Conservation (phyloP, 1,140 invertebrate genomes). For the Oedothorax gibbosus region DNA sequence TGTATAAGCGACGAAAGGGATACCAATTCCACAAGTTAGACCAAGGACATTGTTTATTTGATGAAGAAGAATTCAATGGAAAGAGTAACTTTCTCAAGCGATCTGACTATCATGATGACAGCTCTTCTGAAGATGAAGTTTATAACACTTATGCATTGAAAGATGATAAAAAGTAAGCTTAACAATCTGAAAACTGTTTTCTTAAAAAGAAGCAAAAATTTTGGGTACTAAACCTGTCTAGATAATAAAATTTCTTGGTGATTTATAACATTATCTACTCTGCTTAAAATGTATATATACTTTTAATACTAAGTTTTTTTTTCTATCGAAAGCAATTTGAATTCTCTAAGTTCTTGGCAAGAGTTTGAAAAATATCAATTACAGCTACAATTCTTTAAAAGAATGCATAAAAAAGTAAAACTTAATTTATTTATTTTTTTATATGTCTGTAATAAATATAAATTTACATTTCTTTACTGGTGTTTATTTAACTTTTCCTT, state of each 20-base stretch:
- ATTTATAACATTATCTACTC: too few relatives aligned
- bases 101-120: slow-evolving; percentile 53
- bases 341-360: too few relatives aligned
- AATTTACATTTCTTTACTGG: not conserved
- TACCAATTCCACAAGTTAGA: slow-evolving; percentile 53
- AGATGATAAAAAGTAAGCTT: slow-evolving; percentile 47
- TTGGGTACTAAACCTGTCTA: not conserved
- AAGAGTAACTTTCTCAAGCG: slow-evolving; percentile 13
- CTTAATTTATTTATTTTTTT: not conserved
- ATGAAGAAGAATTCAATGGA: slow-evolving; percentile 40
- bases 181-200: not conserved
- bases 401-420: not conserved
- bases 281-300: too few relatives aligned
- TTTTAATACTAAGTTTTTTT: too few relatives aligned
- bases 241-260: not conserved
- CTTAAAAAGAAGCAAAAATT: not conserved
- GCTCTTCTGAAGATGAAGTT: slow-evolving; percentile 62
- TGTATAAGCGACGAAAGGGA: slow-evolving; percentile 18
- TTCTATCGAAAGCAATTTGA: too few relatives aligned
- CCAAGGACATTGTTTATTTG: slow-evolving; percentile 53
- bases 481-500: not conserved
- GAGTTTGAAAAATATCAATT: too few relatives aligned
- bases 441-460: not conserved
- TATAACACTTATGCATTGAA: slow-evolving; percentile 62
- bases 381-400: too few relatives aligned